Base-by-base conservation (phyloP, 1,140 invertebrate species). In the Bemisia tabaci region DNA sequence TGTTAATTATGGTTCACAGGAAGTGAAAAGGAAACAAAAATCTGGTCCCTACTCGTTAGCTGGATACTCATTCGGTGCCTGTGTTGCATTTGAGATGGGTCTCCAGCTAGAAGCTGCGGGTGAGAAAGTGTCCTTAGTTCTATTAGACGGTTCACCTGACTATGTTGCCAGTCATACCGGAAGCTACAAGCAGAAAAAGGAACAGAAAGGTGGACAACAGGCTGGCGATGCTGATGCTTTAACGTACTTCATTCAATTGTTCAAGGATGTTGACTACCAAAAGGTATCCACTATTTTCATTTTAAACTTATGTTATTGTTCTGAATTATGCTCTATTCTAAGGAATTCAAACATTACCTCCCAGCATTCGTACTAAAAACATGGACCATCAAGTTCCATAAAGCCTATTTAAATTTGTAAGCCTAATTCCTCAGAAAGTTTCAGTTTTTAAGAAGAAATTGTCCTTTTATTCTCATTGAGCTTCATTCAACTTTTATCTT, bases 41-140 rank as follows among this genome's bases (percentile, higher is more conserved):
- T 78, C 83, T 66, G 90, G 92, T 66, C 92, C 94, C 0, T 96
- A 94, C 79, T 84, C 84, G 23, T 76, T 99, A 58, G 82, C 89
- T 39, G 96, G 95, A 1, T 98, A 98, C 77, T 98, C 95, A 0
- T 98, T 92, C 77, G 96, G 96, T 61, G 87, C 90, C 11, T 85
- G 87, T 67, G 85, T 98, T 12, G 94, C 91, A 2, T 92, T 95
- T 74, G 96, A 98, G 80, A 97, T 98, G 86, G 89, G 88, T 1
- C 71, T 88, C 12, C 86, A 91, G 72, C 76, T 97, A 26, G 91
- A 97, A 75, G 79, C 80, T 67, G 74, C 75, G 27, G 83, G 84
- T 12, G 83, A 88, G 72, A 77, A 79, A 26, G 80, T 83, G 0
- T 79, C 81, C n/a, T 76, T 93, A n/a, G 83, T 91, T 48, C 81